Evolutionary conservation across 2,888 invertebrate genomes (phyloP).

Genomic region (Cremastobaeus sp.): DNA sequence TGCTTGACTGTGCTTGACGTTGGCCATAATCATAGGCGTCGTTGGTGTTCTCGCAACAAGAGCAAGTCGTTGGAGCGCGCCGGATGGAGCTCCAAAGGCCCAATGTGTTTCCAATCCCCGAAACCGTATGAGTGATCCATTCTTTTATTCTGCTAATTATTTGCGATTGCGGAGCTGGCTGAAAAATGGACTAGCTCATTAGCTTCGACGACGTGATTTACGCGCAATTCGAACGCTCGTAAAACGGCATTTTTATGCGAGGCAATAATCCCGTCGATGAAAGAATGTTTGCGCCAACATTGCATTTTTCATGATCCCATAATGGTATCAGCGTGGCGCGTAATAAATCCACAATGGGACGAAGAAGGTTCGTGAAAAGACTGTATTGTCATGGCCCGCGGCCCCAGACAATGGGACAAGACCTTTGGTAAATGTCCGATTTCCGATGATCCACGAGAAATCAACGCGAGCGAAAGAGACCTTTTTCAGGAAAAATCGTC

Average conservation of each 20-base stretch:
- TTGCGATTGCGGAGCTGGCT: constrained; percentile 9
- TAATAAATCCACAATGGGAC: constrained; percentile 43
- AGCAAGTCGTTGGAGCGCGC: constrained; percentile 23
- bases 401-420: constrained; percentile 28
- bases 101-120: constrained; percentile 58
- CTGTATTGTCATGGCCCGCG: constrained; percentile 19
- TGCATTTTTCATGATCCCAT: constrained; percentile 15
- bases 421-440: constrained; percentile 45
- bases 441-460: constrained; percentile 51
- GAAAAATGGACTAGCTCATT: constrained; percentile 20
- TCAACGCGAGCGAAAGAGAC: constrained; percentile 44
- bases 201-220: constrained; percentile 22
- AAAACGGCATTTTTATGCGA: constrained; percentile 11
- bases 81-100: constrained; percentile 26
- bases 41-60: constrained; percentile 53
- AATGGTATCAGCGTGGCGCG: constrained; percentile 35
- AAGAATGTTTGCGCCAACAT: constrained; percentile 35
- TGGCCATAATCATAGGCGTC: constrained; percentile 45
- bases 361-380: constrained; percentile 22
- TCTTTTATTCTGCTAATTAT: constrained; percentile 36
- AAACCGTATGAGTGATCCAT: constrained; percentile 65
- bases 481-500: constrained; percentile 56
- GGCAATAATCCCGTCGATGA: constrained; percentile 9
- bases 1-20: constrained; percentile 24
- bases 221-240: neutral